Evolutionary conservation across 2,797 vertebrate genomes (phyloP).

Genomic region (Mormyrus hasselquistii): DNA sequence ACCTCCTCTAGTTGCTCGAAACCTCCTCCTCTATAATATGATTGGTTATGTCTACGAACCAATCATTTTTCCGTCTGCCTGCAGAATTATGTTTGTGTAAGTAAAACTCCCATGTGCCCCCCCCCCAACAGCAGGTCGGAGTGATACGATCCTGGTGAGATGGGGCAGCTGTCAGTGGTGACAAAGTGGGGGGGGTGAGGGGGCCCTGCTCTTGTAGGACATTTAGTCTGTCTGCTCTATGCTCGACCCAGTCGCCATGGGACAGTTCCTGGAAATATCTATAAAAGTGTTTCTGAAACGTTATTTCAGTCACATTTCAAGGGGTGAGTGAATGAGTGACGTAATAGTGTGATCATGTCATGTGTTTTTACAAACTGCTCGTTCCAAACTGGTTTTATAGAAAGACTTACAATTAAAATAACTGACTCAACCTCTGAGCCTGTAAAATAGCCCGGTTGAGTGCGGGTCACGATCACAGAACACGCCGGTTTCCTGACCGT

Average conservation of each 20-base stretch:
- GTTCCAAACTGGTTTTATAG: background rate
- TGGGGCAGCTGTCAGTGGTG: background rate
- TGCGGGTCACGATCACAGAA: background rate
- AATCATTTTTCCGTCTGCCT: background rate
- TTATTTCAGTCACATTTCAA: background rate
- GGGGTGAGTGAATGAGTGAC: background rate
- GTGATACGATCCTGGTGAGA: background rate
- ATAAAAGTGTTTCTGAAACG: background rate
- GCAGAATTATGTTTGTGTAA: background rate
- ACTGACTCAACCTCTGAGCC: background rate
- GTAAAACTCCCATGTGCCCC: background rate
- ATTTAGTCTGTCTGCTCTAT: background rate
- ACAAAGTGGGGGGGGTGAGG: background rate
- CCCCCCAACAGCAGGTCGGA: background rate
- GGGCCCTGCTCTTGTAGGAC: background rate
- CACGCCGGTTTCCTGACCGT: background rate
- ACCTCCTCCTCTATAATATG: background rate
- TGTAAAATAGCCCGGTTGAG: background rate
- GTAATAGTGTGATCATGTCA: background rate
- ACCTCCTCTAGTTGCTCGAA: background rate
- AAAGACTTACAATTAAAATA: background rate
- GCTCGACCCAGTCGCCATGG: background rate
- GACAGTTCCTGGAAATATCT: background rate
- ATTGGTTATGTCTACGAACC: background rate
- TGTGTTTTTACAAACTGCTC: background rate